These are phyloP conservation scores for Trachymyrmex cornetzi DNA, from an alignment of 1,140 invertebrate genomes.

Conservation along the genomic window DNA sequence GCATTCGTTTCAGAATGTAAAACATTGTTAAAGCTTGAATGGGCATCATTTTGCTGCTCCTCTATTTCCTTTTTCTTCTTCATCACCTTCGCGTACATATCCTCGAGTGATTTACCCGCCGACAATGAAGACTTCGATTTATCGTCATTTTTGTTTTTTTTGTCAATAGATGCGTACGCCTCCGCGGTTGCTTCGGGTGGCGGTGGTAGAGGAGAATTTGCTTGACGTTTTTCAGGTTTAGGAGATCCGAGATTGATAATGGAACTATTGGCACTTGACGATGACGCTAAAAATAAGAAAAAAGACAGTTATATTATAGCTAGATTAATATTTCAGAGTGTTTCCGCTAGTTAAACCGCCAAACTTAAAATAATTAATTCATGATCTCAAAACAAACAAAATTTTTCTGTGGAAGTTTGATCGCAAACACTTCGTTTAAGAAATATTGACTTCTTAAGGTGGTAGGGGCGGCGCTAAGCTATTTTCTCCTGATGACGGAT, in stretches of 20 bases:
- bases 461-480: no score
- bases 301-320: background rate
- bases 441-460: no score
- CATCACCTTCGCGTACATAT: slow-evolving; percentile 95
- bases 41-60: slow-evolving; percentile 67
- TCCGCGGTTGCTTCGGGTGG: slow-evolving; percentile 87
- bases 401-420: no score
- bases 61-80: slow-evolving; percentile 88
- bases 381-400: no score
- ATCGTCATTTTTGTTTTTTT: slow-evolving; percentile 84
- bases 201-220: slow-evolving; percentile 93
- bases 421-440: no score
- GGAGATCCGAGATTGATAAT: slow-evolving; percentile 92
- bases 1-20: slow-evolving; percentile 70
- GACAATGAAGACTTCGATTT: slow-evolving; percentile 76
- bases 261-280: slow-evolving; percentile 92
- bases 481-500: no score
- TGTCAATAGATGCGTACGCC: slow-evolving; percentile 81
- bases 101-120: slow-evolving; percentile 90
- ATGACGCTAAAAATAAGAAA: slow-evolving; percentile 88
- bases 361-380: no score
- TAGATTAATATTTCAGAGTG: background rate
- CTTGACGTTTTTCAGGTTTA: slow-evolving; percentile 95
- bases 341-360: no score
- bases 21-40: slow-evolving; percentile 59